A percentile compares a stretch with the other conserved stretches of the same genome.
phyloP scores from a whole-genome alignment of 2,113 vertebrate species.

The Etheostoma cragini region DNA sequence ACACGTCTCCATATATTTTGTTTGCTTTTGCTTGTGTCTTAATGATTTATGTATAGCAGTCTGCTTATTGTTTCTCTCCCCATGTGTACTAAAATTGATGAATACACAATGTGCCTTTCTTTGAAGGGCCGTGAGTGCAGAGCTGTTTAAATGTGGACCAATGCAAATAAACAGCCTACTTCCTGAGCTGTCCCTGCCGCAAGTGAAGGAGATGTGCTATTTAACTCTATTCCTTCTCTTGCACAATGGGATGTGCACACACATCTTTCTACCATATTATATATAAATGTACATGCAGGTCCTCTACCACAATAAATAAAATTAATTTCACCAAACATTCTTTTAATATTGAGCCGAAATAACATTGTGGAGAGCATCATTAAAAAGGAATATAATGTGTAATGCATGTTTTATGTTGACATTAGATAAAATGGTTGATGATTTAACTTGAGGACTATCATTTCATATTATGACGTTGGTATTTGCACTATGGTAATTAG shows the following conservation, averaged over 20 bases:
- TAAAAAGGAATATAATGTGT: constrained; percentile 50
- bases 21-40: constrained; percentile 74
- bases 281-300: constrained; percentile 9
- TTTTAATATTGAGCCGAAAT: constrained; percentile 35
- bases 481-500: constrained; percentile 64
- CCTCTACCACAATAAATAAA: constrained; percentile 49
- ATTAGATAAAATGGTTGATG: constrained; percentile 58
- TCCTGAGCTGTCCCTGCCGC: constrained; percentile 65
- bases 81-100: constrained; percentile 72
- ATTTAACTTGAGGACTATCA: constrained; percentile 56
- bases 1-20: constrained; percentile 52
- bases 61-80: constrained; percentile 78
- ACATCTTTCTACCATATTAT: constrained; percentile 52
- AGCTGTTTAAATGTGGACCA: constrained; percentile 77
- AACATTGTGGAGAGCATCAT: constrained; percentile 37
- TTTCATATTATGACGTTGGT: constrained; percentile 39
- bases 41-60: constrained; percentile 78
- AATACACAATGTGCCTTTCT: constrained; percentile 75
- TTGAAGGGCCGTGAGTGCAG: constrained; percentile 70
- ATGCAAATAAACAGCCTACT: constrained; percentile 79
- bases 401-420: constrained; percentile 52
- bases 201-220: constrained; percentile 59
- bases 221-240: constrained; percentile 43
- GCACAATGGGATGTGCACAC: constrained; percentile 47
- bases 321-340: constrained; percentile 47